Evolutionary conservation across 2,113 vertebrate genomes (phyloP).

Genomic region (Carassius auratus): DNA sequence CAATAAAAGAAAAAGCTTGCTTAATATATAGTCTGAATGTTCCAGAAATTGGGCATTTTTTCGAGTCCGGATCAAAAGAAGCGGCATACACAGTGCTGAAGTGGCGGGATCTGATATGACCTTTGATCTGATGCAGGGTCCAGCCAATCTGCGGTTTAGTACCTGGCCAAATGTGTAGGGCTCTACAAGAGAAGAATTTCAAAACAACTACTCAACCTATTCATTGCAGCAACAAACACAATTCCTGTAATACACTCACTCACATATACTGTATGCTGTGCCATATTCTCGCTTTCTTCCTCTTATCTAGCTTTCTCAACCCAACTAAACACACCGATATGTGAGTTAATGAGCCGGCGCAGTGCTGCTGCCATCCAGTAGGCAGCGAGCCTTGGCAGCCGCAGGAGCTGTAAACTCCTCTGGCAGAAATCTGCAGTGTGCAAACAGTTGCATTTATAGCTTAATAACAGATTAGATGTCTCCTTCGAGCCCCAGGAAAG

Average conservation of each 20-base stretch:
- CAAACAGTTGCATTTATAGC: conserved; percentile 47
- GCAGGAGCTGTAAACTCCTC: conserved; percentile 26
- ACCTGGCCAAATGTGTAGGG: background rate
- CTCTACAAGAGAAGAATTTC: conserved; percentile 24
- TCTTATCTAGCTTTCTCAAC: background rate
- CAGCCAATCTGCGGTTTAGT: conserved; percentile 16
- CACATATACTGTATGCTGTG: background rate
- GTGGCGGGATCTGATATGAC: conserved; percentile 41
- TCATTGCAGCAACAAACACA: conserved; percentile 2
- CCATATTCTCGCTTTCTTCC: conserved; percentile 15
- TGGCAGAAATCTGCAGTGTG: conserved; percentile 33
- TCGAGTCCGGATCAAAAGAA: conserved; percentile 41
- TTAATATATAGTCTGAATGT: conserved; percentile 62
- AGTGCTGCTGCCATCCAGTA: conserved; percentile 30
- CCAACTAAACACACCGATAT: conserved; percentile 24
- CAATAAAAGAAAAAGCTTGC: conserved; percentile 57
- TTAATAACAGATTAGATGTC: conserved; percentile 47
- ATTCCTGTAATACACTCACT: background rate
- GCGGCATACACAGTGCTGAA: background rate
- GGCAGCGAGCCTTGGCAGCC: conserved; percentile 41
- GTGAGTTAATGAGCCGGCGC: conserved; percentile 22
- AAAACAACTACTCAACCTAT: background rate
- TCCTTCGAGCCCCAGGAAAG: conserved; percentile 42
- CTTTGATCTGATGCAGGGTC: conserved; percentile 71
- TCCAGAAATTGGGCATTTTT: conserved; percentile 64